Conservation (phyloP, 2,888 invertebrate genomes). For the Ichneumoninae sp. region DNA sequence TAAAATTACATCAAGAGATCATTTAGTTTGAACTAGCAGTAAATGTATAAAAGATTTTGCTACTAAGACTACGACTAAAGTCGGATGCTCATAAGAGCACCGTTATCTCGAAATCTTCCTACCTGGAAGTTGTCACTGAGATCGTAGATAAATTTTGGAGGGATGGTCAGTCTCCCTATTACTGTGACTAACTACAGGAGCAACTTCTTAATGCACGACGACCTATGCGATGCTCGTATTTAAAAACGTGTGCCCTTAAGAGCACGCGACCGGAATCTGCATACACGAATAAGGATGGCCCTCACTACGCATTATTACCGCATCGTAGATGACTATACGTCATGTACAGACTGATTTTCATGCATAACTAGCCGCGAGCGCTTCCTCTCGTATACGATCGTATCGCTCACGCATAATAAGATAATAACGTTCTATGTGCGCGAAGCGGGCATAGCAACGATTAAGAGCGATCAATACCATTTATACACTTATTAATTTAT, state of each 20-base stretch:
- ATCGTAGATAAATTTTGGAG: conserved; percentile 46
- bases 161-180: conserved; percentile 36
- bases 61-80: conserved; percentile 35
- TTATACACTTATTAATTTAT: conserved; percentile 9
- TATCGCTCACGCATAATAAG: conserved; percentile 43
- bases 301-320: conserved; percentile 49
- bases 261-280: conserved; percentile 74
- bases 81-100: conserved; percentile 13
- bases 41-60: background rate
- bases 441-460: conserved; percentile 23
- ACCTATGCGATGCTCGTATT: conserved; percentile 26
- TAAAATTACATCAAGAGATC: too few species aligned
- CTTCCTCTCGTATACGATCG: conserved; percentile 39
- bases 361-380: conserved; percentile 29
- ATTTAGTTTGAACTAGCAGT: background rate
- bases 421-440: background rate
- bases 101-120: conserved; percentile 56
- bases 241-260: conserved; percentile 67
- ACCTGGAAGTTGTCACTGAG: conserved; percentile 54
- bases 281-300: conserved; percentile 66
- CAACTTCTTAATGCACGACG: background rate
- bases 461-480: conserved; percentile 55
- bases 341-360: conserved; percentile 28
- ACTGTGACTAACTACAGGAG: background rate
- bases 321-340: conserved; percentile 17